Percentiles rank a stretch among this genome's conserved stretches.
These are phyloP conservation scores for Nannoperca obscura DNA, from an alignment of 2,797 vertebrate genomes.

Conservation along the genomic window DNA sequence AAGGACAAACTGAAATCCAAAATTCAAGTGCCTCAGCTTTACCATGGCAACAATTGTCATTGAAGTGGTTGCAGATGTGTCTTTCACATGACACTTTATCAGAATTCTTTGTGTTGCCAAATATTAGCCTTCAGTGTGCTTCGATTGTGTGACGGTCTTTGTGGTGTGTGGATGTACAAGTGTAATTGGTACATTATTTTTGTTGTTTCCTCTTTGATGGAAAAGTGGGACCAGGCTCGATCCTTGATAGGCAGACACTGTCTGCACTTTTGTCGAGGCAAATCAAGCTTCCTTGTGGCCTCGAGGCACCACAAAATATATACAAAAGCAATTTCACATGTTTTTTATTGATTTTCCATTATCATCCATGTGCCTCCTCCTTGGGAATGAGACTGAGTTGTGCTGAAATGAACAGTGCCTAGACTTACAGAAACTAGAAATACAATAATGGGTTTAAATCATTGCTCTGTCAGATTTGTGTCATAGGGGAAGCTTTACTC, in stretches of 20 bases:
- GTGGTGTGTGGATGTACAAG: slow-evolving; percentile 29
- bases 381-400: slow-evolving; percentile 21
- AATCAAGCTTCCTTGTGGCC: slow-evolving; percentile 12
- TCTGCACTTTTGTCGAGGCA: slow-evolving; percentile 20
- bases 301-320: neutral
- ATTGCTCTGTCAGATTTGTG: slow-evolving; percentile 16
- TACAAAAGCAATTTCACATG: slow-evolving; percentile 21
- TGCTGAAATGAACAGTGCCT: slow-evolving; percentile 1
- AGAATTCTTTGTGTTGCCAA: slow-evolving; percentile 57
- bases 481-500: slow-evolving; percentile 17
- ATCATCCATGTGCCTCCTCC: slow-evolving; percentile 1
- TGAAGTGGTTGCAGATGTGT: slow-evolving; percentile 70
- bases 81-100: slow-evolving; percentile 44
- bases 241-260: slow-evolving; percentile 22
- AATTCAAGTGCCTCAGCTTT: slow-evolving; percentile 43
- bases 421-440: slow-evolving; percentile 1
- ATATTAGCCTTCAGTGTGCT: slow-evolving; percentile 47
- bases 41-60: slow-evolving; percentile 61
- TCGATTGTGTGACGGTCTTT: slow-evolving; percentile 39
- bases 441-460: slow-evolving; percentile 9
- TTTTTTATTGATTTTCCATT: slow-evolving; percentile 40
- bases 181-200: slow-evolving; percentile 46
- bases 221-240: slow-evolving; percentile 20
- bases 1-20: slow-evolving; percentile 25
- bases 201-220: slow-evolving; percentile 11